A percentile compares a stretch with the other conserved stretches of the same genome.
Conservation (phyloP, 2,888 invertebrate genomes). For the Caenorhabditis zanzibari region DNA sequence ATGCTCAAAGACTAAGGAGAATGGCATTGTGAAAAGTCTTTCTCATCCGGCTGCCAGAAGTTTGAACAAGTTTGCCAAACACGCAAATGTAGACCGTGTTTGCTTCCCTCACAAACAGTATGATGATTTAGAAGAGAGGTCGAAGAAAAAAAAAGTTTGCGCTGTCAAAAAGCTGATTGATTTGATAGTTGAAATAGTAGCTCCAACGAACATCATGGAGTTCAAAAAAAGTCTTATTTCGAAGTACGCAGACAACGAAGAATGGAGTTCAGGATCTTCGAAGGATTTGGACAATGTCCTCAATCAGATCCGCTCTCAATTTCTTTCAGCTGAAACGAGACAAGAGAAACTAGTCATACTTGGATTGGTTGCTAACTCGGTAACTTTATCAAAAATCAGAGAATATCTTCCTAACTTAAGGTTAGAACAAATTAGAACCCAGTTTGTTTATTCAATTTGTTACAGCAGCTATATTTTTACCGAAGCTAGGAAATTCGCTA, state of each 20-base stretch:
- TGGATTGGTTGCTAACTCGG: not conserved
- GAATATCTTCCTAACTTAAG: slow-evolving; percentile 1
- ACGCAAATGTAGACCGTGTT: not conserved
- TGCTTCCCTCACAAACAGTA: not conserved
- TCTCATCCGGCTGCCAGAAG: too few species aligned
- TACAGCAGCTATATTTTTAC: not conserved
- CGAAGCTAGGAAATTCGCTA: not conserved
- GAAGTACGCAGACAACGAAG: not conserved
- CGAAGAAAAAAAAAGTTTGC: not conserved
- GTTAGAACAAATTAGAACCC: not conserved
- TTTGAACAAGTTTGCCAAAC: not conserved
- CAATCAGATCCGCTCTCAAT: not conserved
- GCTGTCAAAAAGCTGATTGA: not conserved
- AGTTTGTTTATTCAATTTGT: too few species aligned
- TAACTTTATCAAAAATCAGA: not conserved
- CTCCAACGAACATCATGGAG: not conserved
- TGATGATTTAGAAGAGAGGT: not conserved
- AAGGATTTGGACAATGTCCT: not conserved
- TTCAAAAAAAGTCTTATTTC: not conserved
- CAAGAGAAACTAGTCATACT: not conserved
- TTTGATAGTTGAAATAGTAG: not conserved
- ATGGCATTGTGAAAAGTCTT: too few species aligned
- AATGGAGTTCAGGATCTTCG: not conserved
- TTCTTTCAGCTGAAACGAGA: not conserved
- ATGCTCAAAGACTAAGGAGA: not conserved